A percentile compares a stretch with the other conserved stretches of the same genome.
phyloP scores from a whole-genome alignment of 1,140 invertebrate genomes.

The Pseudomyrmex concolor region DNA sequence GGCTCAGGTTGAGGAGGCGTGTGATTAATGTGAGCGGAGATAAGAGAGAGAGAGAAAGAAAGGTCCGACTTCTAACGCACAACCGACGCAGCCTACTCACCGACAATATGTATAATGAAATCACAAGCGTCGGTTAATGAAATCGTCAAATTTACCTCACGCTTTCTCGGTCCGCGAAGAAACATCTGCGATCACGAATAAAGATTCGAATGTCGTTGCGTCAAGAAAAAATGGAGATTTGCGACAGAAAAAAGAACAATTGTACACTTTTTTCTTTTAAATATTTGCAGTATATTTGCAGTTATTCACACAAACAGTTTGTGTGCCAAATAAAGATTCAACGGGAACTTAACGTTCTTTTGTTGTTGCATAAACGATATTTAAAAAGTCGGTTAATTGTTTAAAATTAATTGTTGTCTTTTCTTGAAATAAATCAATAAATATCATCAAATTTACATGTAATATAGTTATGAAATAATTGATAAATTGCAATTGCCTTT shows the following conservation, averaged over 20 bases:
- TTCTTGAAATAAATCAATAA: not conserved
- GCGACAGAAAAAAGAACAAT: slow-evolving; percentile 1
- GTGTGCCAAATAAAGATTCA: slow-evolving; percentile 53
- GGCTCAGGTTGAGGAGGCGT: slow-evolving; percentile 36
- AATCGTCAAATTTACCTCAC: slow-evolving; percentile 68
- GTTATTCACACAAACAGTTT: not conserved
- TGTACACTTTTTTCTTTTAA: slow-evolving; percentile 38
- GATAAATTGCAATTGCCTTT: not conserved
- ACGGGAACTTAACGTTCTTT: not conserved
- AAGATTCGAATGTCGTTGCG: slow-evolving; percentile 28
- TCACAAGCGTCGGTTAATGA: slow-evolving; percentile 67
- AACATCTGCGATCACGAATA: slow-evolving; percentile 55
- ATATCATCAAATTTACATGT: not conserved
- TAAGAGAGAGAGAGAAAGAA: slow-evolving; percentile 45
- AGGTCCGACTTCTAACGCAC: slow-evolving; percentile 53
- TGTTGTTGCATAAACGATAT: slow-evolving; percentile 13
- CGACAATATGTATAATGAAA: slow-evolving; percentile 68
- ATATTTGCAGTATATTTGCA: slow-evolving; percentile 57
- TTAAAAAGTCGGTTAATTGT: too few relatives aligned
- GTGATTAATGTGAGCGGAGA: slow-evolving; percentile 69
- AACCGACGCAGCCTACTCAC: slow-evolving; percentile 25
- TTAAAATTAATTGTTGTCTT: not conserved
- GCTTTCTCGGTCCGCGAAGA: slow-evolving; percentile 21
- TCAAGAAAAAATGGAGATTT: slow-evolving; percentile 34
- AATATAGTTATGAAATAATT: slow-evolving; percentile 1